phyloP scores from a whole-genome alignment of 2,797 vertebrate species.

The Enteromius treurensis region DNA sequence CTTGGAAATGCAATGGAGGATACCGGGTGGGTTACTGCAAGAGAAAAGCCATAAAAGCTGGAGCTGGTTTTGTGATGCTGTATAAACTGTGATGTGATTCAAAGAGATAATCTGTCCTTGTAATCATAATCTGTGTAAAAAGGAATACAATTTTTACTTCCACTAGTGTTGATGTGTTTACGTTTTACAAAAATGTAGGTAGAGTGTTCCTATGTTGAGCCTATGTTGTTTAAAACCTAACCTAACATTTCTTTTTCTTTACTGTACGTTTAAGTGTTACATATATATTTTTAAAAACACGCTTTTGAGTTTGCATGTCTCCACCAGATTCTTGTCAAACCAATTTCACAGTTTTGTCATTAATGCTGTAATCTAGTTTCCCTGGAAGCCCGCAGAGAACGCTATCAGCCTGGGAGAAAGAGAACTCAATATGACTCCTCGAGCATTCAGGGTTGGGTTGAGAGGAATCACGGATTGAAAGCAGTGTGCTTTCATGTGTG shows the following conservation, averaged over 20 bases:
- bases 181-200: background rate
- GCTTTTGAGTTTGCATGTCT: constrained; percentile 28
- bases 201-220: background rate
- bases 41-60: background rate
- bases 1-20: background rate
- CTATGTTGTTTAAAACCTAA: background rate
- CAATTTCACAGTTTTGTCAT: constrained; percentile 47
- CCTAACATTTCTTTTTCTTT: background rate
- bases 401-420: constrained; percentile 48
- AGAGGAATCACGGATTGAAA: constrained; percentile 40
- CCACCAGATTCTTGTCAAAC: constrained; percentile 46
- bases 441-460: constrained; percentile 39
- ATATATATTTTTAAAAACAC: constrained; percentile 25
- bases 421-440: constrained; percentile 50
- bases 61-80: background rate
- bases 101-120: background rate
- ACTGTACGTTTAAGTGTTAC: constrained; percentile 10
- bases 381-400: constrained; percentile 56
- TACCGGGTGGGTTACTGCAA: background rate
- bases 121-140: background rate
- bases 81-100: background rate
- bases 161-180: background rate
- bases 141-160: background rate
- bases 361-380: constrained; percentile 56
- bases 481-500: constrained; percentile 50